A percentile compares a stretch with the other conserved stretches of the same genome.
phyloP scores from a whole-genome alignment of 2,888 invertebrate genomes.

The Altica lythri region DNA sequence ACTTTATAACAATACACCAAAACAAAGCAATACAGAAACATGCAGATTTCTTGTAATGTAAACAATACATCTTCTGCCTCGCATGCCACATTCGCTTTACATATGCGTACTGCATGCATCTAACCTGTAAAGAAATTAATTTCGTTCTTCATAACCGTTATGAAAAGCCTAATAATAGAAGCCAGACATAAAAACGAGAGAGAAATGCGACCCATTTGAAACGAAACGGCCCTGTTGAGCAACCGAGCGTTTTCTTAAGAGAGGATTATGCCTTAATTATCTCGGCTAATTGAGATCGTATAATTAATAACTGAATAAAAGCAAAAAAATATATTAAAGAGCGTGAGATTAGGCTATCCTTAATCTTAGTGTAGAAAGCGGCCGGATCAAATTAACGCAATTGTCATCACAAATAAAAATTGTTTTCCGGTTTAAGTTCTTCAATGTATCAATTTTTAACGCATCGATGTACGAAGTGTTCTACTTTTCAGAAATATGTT shows the following conservation, averaged over 20 bases:
- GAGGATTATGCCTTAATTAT: constrained; percentile 11
- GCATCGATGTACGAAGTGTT: no score
- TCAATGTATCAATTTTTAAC: no score
- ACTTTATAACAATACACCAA: no score
- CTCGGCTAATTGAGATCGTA: constrained; percentile 18
- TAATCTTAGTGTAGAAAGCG: background rate
- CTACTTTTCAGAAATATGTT: no score
- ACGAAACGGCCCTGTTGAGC: constrained; percentile 10
- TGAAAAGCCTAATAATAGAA: constrained; percentile 9
- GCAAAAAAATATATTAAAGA: background rate
- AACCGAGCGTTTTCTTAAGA: constrained; percentile 1
- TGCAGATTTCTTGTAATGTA: no score
- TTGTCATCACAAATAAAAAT: no score
- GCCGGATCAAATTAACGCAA: background rate
- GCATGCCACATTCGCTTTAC: no score
- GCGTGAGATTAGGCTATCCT: no score
- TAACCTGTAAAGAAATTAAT: background rate
- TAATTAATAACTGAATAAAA: constrained; percentile 16
- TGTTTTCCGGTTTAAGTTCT: no score
- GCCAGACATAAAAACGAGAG: background rate
- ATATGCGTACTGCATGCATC: no score
- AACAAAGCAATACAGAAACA: no score
- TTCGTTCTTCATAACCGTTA: constrained; percentile 3
- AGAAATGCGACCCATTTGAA: constrained; percentile 3
- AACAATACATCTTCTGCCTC: no score